Conservation (phyloP, 2,113 vertebrate species). For the Anarhynchus alexandrinus region DNA sequence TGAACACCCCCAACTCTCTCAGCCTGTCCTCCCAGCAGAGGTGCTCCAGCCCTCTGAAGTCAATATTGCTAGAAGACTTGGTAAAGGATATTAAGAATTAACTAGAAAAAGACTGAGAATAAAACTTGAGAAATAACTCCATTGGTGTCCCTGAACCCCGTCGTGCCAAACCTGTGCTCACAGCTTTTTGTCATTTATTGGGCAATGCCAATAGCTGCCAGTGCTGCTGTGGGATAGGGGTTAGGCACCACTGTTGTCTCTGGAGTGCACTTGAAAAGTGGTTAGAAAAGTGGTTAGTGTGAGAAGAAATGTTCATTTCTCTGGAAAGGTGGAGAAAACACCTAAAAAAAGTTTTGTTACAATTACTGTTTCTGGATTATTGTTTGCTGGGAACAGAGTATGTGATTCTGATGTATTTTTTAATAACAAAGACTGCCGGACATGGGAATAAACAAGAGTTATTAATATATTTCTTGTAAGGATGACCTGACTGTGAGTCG, state of each 20-base stretch:
- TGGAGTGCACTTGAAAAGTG: neutral
- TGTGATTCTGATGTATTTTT: constrained; percentile 11
- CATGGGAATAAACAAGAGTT: neutral
- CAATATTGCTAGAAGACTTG: neutral
- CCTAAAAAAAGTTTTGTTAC: neutral
- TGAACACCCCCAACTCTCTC: neutral
- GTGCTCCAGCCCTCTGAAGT: neutral
- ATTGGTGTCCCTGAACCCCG: neutral
- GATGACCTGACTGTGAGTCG: neutral
- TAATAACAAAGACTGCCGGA: neutral
- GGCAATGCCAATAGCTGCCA: neutral
- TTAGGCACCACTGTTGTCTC: neutral
- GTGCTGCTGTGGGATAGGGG: neutral
- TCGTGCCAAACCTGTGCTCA: neutral
- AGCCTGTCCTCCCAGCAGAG: neutral
- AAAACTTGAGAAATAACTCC: neutral
- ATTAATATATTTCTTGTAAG: neutral
- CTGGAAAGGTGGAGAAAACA: neutral
- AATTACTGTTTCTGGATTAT: neutral
- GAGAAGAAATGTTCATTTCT: neutral
- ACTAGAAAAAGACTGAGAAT: neutral
- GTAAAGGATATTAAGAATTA: neutral
- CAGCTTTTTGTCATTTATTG: neutral
- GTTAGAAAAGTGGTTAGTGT: neutral
- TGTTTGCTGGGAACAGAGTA: neutral